Base-by-base conservation (phyloP, 2,113 vertebrate genomes). In the Malaclemys terrapin region DNA sequence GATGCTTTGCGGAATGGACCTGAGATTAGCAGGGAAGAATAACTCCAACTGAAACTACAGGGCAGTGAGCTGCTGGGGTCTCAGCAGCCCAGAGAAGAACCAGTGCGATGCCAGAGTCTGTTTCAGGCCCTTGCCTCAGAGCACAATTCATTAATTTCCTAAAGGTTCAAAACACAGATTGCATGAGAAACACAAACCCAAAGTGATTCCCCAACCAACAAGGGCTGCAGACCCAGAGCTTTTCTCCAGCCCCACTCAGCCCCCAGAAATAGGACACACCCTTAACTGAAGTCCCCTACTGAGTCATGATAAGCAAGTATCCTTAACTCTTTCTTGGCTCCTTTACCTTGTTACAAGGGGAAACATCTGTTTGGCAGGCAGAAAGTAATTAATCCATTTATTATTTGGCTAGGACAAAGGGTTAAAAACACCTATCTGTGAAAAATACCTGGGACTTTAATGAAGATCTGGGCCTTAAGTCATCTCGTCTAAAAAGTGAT, bases 401-500 rank as follows among this genome's bases (percentile, higher is more conserved):
- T 76, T 76, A 76, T 45, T 45, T 76, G 6, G 9, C 25, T 62
- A n/a, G 4, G 56, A 4, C 88, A 49, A 31, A 42, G 11, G 10
- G 5, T 27, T 3, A 3, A 85, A 78, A 42, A 10, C 25, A 62
- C 19, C 5, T 91, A 27, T 35, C 8, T 29, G 9, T 31, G 31
- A 50, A 80, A 62, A 89, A 87, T 85, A 57, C 24, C 10, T 35
- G 16, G 8, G 27, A 38, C 8, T 13, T 13, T 38, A 49, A 5
- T 25, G 25, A 85, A 62, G 6, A 5, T 1, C 16, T 2, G 42
- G 57, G 3, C 38, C 86, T 45, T 80, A 52, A 65, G 75, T 4
- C 13, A 20, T 1, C 1, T 1, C 0, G 0, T 31, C 3, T 20
- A 80, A 24, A 82, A 94, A 24, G 0, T 2, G 8, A n/a, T 54